Base-by-base conservation (phyloP, 1,140 invertebrate species). In the Cyclina sinensis region DNA sequence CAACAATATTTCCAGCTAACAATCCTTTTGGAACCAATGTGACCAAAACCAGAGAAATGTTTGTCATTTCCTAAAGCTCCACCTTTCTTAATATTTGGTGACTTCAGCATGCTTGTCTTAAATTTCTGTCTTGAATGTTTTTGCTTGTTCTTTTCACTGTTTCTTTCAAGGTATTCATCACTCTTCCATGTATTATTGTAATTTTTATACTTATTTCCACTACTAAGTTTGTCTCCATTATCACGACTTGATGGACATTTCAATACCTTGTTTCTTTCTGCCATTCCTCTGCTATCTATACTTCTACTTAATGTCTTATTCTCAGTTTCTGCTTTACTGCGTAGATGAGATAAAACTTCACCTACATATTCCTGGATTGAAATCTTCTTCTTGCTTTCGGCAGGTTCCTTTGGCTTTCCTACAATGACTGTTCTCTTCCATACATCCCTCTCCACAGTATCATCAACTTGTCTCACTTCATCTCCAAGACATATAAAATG, bases 361-460 rank as follows among this genome's bases (percentile, higher is more conserved):
- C n/a, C 57, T 5, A 62, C 57, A 62, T 27, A 62, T 4, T 62
- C 57, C 14, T n/a, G 43, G 14, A 43, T 27, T 62, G n/a, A 27
- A 24, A 9, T 4, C 24, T n/a, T 62, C 14, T 24, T 62, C n/a
- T 62, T 18, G 1, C n/a, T 62, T 18, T 62, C 57, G 0, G 57
- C 18, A 2, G 35, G 65, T 32, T 70, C 37, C 30, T n/a, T 35
- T 18, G 11, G 65, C 21, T n/a, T 70, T 16, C 65, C 65, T 16
- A 70, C 32, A 70, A 21, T 70, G 16, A 70, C 32, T 70, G 65
- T 70, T 32, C 65, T 70, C 4, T 39, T 35, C 65, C 65, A 70
- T 35, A 37, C 32, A n/a, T 4, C 54, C 4, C n/a, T n/a, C n/a
- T n/a, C n/a, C n/a, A 9, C 24, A 37, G 12, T 70, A 27, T 62